Evolutionary conservation across 2,797 vertebrate species (phyloP), one percentile per base, ranked within the genome.

Genomic region (Carcharodon carcharias): DNA sequence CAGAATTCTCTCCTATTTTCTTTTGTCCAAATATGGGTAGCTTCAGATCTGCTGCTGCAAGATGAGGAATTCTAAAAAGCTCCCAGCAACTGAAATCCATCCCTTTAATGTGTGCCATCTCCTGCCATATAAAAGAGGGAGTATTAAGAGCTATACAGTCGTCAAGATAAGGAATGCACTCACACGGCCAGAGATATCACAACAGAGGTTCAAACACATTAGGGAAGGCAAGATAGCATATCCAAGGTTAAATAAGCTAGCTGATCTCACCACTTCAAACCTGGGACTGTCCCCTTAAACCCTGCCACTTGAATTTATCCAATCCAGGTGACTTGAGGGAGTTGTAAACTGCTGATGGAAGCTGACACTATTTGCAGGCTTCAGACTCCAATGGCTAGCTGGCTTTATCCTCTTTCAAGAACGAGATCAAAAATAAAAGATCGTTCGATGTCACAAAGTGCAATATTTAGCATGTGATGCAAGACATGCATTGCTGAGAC

Each of bases 11-110:
- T 40, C 16, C 14, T 82, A 23, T 85, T 91, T 91, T 31, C 88
- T 56, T 91, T 61, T 91, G 28, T 35, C 88, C 88, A 58, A 91
- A 91, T 91, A 91, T 91, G 88, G 85, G 88, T 16, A 61, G 31
- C 5, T 61, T 91, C 50, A 56, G 26, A 91, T 56, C 31, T 35
- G 56, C 56, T 91, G 26, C 88, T 35, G 56, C 14, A 16, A 35
- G 50, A 61, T 56, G 54, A 61, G 56, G 88, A 91, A 91, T 91
- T 91, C 54, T n/a, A 5, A 11, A 85, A 56, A 61, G 54, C 26
- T 35, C 26, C 31, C 85, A 26, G 45, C 3, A 61, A 61, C 54
- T 35, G 88, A 58, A 61, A 91, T 61, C 4, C 2, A 35, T 58
- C 35, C 35, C 56, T 91, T 35, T 61, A 45, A 45, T 85, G 6